Conservation (phyloP, 35 echinoderm and acorn worm species). For the Heliocidaris tuberculata region DNA sequence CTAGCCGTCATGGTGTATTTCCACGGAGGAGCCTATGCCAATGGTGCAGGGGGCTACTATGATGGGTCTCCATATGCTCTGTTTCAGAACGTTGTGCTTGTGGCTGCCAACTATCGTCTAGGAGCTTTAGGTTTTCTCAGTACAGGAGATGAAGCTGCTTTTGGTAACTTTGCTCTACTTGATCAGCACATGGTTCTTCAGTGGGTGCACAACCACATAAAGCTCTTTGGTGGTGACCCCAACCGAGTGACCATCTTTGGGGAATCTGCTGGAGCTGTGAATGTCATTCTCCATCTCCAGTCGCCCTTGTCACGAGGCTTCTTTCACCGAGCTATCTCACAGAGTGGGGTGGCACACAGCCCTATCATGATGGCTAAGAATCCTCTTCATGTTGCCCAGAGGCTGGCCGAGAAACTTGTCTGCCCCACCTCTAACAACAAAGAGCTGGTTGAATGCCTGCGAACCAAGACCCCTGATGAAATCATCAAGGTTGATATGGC, state of each 20-base stretch:
- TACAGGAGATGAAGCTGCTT: constrained; percentile 64
- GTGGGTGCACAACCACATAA: constrained; percentile 87
- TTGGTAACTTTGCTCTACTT: constrained; percentile 85
- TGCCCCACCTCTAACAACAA: constrained; percentile 51
- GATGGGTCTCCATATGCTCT: constrained; percentile 79
- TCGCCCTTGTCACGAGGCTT: constrained; percentile 54
- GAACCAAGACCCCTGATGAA: constrained; percentile 73
- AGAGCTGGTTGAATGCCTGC: constrained; percentile 62
- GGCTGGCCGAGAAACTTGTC: constrained; percentile 56
- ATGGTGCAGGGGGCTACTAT: constrained; percentile 65
- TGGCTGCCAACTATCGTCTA: constrained; percentile 81
- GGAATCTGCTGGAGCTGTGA: constrained; percentile 83
- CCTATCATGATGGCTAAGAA: constrained; percentile 53
- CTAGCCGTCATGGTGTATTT: constrained; percentile 86
- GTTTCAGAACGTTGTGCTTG: constrained; percentile 84
- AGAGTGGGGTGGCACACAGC: constrained; percentile 72
- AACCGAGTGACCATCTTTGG: constrained; percentile 78
- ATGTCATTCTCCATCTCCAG: constrained; percentile 61
- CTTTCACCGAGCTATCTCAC: constrained; percentile 74
- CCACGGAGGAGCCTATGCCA: constrained; percentile 74
- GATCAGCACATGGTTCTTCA: constrained; percentile 78
- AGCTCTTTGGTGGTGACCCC: constrained; percentile 81
- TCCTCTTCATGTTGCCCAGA: constrained; percentile 66
- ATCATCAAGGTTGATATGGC: constrained; percentile 55
- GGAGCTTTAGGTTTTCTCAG: constrained; percentile 84